Percentiles rank a stretch among this genome's conserved stretches.
phyloP scores from a whole-genome alignment of 2,888 invertebrate genomes.

The Diploptera punctata region DNA sequence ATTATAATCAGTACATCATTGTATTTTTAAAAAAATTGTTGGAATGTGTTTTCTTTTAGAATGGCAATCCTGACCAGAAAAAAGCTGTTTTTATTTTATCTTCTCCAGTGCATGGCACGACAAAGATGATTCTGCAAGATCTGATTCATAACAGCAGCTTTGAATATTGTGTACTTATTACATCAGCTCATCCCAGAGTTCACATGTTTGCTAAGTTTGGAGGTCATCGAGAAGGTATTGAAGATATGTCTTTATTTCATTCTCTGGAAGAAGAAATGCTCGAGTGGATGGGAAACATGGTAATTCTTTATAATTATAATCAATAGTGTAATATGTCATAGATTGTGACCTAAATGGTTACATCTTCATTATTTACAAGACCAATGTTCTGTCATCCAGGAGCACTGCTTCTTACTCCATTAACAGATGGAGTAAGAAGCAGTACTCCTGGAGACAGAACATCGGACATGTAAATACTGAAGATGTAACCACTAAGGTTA shows the following conservation, averaged over 20 bases:
- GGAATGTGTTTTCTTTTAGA: slow-evolving; percentile 41
- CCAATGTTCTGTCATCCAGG: no score
- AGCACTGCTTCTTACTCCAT: no score
- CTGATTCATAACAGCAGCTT: slow-evolving; percentile 67
- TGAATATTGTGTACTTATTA: slow-evolving; percentile 66
- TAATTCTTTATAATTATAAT: slow-evolving; percentile 48
- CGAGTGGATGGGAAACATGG: slow-evolving; percentile 66
- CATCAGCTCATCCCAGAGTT: slow-evolving; percentile 62
- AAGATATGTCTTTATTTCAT: slow-evolving; percentile 51
- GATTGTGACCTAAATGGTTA: no score
- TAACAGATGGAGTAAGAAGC: no score
- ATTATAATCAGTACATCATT: no score
- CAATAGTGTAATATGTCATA: no score
- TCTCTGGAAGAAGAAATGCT: slow-evolving; percentile 56
- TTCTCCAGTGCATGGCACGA: slow-evolving; percentile 61
- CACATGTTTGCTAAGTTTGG: slow-evolving; percentile 58
- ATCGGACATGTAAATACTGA: no score
- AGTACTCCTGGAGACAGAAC: no score
- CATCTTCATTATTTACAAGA: no score
- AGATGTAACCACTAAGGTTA: no score
- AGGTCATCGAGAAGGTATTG: slow-evolving; percentile 50
- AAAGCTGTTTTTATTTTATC: slow-evolving; percentile 65
- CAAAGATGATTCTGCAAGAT: slow-evolving; percentile 63
- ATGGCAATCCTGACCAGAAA: slow-evolving; percentile 51
- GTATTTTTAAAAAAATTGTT: background rate